phyloP scores from a whole-genome alignment of 30 jellyfish, hydroid and myxozoan genomes.

The Mastigias papua region DNA sequence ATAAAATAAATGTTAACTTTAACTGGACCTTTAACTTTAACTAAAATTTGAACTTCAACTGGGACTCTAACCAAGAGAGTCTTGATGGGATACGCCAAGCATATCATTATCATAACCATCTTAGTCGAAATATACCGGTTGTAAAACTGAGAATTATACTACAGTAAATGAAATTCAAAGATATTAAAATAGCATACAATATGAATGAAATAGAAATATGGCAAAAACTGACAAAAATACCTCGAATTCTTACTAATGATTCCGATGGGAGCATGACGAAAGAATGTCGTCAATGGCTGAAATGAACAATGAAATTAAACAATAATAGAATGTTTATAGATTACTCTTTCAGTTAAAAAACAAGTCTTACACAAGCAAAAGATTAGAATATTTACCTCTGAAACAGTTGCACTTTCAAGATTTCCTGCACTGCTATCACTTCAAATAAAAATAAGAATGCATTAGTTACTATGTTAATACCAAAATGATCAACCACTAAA shows the following conservation, averaged over 20 bases:
- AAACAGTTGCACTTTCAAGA: slow-evolving; percentile 20
- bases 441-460: not conserved
- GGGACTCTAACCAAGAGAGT: too few relatives aligned
- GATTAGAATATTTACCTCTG: slow-evolving; percentile 34
- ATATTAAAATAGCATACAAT: not conserved
- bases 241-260: not conserved
- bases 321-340: not conserved
- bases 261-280: slow-evolving; percentile 46
- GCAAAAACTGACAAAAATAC: not conserved
- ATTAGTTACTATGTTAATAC: not conserved
- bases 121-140: too few relatives aligned
- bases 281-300: slow-evolving; percentile 53
- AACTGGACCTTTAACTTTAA: too few relatives aligned
- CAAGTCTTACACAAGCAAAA: too few relatives aligned
- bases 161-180: too few relatives aligned
- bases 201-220: not conserved
- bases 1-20: too few relatives aligned
- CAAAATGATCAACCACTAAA: not conserved
- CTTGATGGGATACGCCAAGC: too few relatives aligned
- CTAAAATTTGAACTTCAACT: too few relatives aligned
- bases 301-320: not conserved
- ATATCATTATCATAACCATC: too few relatives aligned
- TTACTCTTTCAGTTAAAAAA: too few relatives aligned
- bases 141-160: too few relatives aligned
- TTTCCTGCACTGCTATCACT: slow-evolving; percentile 17